Base-by-base conservation (phyloP, 1,140 invertebrate genomes). In the Prorops nasuta region DNA sequence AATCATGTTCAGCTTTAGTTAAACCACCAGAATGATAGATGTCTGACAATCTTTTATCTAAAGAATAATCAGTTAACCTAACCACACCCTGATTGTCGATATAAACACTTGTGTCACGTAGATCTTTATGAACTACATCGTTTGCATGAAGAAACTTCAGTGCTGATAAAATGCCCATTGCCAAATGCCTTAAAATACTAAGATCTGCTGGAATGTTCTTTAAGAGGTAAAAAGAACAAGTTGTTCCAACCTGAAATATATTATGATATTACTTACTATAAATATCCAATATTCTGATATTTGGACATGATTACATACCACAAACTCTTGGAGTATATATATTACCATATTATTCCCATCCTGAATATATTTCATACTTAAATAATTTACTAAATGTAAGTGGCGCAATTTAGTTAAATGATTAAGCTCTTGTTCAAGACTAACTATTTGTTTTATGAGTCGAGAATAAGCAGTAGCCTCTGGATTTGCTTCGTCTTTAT, bases 111-210 rank as follows among this genome's bases (percentile, higher is more conserved):
- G 81, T 79, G 40, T 84, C 81, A 12, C 84, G 72, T 7, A 93
- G 63, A 74, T 88, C 84, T 64, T 86, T 88, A 67, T 92, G 89
- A 1, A 89, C 86, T 7, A 92, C 83, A 59, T 86, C 86, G 64
- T 91, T 90, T 36, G 82, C 76, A 63, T 92, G 90, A 10, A 93
- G 72, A 67, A 84, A 90, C 14, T 83, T 72, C 4, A 93, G 58
- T 2, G 85, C 86, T 38, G 81, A 78, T 1, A 92, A 66, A 16
- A 91, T 78, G 36, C 84, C 85, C 6, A 68, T 72, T 1, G 85
- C 80, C 51, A 88, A 81, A 67, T 83, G 77, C 10, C 84, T 80
- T 16, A 91, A 60, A 38, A 84, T 67, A 51, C 83, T 81, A 12
- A 85, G 70, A 35, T 79, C 82, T 45, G 84, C 71, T 37, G 79